Conservation (phyloP, 30 jellyfish, hydroid and myxozoan genomes). For the Catostylus mosaicus region DNA sequence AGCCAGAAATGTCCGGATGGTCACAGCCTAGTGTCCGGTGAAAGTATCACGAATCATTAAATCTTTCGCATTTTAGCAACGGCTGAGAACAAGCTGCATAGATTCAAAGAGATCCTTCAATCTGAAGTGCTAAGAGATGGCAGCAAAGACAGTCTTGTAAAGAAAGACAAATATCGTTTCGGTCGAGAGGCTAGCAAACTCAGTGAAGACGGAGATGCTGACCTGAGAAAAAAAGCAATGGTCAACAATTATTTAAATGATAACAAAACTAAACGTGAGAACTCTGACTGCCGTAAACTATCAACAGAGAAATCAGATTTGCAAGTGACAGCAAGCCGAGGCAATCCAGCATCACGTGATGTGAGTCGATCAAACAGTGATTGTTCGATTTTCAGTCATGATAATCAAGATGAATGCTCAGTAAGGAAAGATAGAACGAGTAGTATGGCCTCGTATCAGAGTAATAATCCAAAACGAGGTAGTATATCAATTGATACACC, state of each 20-base stretch:
- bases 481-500: slow-evolving; percentile 26
- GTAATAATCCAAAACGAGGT: slow-evolving; percentile 11
- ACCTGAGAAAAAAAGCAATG: slow-evolving; percentile 47
- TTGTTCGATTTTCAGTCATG: slow-evolving; percentile 29
- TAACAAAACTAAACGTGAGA: slow-evolving; percentile 5
- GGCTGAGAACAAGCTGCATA: slow-evolving; percentile 68
- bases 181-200: slow-evolving; percentile 33
- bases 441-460: slow-evolving; percentile 56
- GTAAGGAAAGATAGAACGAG: slow-evolving; percentile 18
- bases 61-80: slow-evolving; percentile 38
- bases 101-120: slow-evolving; percentile 52
- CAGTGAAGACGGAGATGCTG: slow-evolving; percentile 38
- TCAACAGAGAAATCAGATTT: slow-evolving; percentile 23
- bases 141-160: slow-evolving; percentile 4
- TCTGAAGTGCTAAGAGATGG: slow-evolving; percentile 45
- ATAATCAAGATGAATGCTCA: slow-evolving; percentile 18
- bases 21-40: too few relatives aligned
- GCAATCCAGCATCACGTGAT: neutral
- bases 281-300: neutral
- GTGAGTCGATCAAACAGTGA: slow-evolving; percentile 56
- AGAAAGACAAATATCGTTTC: slow-evolving; percentile 32
- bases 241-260: slow-evolving; percentile 50
- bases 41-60: too few relatives aligned
- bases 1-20: too few relatives aligned
- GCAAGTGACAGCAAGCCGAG: neutral